Base-by-base conservation (phyloP, 2,797 vertebrate species). In the Leptoclinus maculatus region DNA sequence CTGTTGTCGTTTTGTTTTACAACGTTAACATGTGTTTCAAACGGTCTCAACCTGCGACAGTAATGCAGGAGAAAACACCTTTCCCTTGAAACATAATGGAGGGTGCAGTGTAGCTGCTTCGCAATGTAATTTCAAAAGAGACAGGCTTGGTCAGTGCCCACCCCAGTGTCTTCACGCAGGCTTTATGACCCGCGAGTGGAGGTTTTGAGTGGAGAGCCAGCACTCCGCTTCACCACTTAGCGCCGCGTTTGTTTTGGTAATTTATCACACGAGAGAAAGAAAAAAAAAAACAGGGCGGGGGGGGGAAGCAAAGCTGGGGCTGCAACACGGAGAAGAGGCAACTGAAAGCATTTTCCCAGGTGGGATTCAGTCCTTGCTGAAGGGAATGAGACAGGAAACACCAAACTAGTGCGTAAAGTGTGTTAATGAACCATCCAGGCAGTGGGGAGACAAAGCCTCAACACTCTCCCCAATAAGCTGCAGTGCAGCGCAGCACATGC, bases 231-330 rank as follows among this genome's bases (percentile, higher is more conserved):
- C n/a, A 38, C 60, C 74, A 66, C 74, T 83, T 62, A 76, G 53
- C 51, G 7, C 38, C 4, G 5, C 17, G 17, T 83, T 77, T 74
- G 64, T 72, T 86, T 87, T 54, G 74, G 77, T 78, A 67, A 87
- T 88, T 84, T 79, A 70, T 88, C 87, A 87, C 68, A 86, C 45
- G 59, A 66, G 43, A 70, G 49, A 45, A 14, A 66, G 43, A 70
- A 45, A 45, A 14, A 59, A 56, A 56, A 25, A 59, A 65, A 32
- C 5, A 41, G 60, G n/a, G 2, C 63, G 43, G 32, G 17, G 5
- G 19, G 14, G 41, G 32, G 11, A 25, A 53, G n/a, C 10, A 3
- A 3, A 66, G 36, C 69, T 73, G 78, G 43, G 56, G 51, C 66
- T 58, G 51, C 43, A 77, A 72, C 60, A 76, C 39, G 78, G 58